These are phyloP conservation scores for Lophius piscatorius DNA, from an alignment of 2,113 vertebrate genomes.

Conservation along the genomic window DNA sequence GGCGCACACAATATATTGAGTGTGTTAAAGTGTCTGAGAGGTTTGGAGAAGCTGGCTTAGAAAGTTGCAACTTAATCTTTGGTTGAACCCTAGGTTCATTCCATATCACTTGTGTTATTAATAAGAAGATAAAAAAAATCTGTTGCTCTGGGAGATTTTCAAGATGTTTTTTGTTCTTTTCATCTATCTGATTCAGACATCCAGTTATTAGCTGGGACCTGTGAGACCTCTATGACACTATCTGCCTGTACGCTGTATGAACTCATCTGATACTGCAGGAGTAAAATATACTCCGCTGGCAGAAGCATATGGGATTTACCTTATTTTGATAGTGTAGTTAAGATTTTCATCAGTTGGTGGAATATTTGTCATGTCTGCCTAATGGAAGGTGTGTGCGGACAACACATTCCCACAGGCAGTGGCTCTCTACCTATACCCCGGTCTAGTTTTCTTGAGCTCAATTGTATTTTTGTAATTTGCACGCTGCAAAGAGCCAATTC, in stretches of 20 bases:
- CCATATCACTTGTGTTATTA: constrained; percentile 11
- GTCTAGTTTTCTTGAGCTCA: too few species aligned
- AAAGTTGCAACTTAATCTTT: constrained; percentile 22
- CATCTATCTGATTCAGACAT: constrained; percentile 22
- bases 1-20: too few species aligned
- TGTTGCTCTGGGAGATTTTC: constrained; percentile 8
- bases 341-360: neutral
- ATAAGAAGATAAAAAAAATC: constrained; percentile 7
- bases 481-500: too few species aligned
- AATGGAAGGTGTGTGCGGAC: too few species aligned
- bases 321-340: neutral
- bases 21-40: constrained; percentile 8
- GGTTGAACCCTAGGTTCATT: neutral
- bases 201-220: constrained; percentile 33
- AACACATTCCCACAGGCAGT: too few species aligned
- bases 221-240: constrained; percentile 22
- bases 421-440: too few species aligned
- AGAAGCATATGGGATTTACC: too few species aligned
- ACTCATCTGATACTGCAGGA: constrained; percentile 25
- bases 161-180: constrained; percentile 20
- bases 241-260: too few species aligned
- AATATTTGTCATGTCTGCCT: too few species aligned
- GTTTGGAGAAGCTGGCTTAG: constrained; percentile 25
- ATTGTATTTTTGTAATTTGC: too few species aligned
- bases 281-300: neutral